Base-by-base conservation (phyloP, 2,113 vertebrate genomes). In the Bubalus kerabau region DNA sequence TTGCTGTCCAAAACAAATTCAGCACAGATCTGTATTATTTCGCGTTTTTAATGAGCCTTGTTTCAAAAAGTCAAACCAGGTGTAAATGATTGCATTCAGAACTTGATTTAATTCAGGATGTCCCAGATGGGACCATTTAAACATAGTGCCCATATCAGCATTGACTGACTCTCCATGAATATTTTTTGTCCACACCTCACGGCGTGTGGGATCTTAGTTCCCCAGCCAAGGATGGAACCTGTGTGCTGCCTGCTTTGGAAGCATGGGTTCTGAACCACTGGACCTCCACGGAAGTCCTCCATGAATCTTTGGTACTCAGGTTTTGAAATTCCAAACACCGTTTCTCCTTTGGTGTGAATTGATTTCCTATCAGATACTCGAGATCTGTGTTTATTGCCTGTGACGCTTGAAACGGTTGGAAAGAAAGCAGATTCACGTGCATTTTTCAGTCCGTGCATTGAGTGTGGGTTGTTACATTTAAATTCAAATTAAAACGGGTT, bases 111-210 rank as follows among this genome's bases (percentile, higher is more conserved):
- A 60, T 12, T 43, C 46, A 10, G 1, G 8, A 6, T 4, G 13
- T 19, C 19, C 36, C 14, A 3, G 0, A 14, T 32, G 13, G 3
- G n/a, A 13, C 28, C 28, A 23, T 62, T 52, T 60, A 4, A 10
- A 6, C 28, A 5, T 32, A 1, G 1, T 24, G 3, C 36, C 26
- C 0, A 0, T 52, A 5, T 7, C 11, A 8, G 21, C 3, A 0
- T 12, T 1, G 57, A n/a, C n/a, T 6, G 21, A 3, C 9, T 36
- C 15, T 30, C 15, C 0, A 0, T 24, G 56, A 50, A 13, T 21
- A 7, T 56, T 46, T 88, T 71, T 36, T 71, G 67, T 36, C 19
- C 19, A 3, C 1, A 36, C 5, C n/a, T 23, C 19, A 23, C 0
- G 0, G 10, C 10, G 5, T 23, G n/a, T 71, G 19, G 19, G n/a